phyloP scores from a whole-genome alignment of 2,888 invertebrate genomes.

The Anoplius nigerrimus region DNA sequence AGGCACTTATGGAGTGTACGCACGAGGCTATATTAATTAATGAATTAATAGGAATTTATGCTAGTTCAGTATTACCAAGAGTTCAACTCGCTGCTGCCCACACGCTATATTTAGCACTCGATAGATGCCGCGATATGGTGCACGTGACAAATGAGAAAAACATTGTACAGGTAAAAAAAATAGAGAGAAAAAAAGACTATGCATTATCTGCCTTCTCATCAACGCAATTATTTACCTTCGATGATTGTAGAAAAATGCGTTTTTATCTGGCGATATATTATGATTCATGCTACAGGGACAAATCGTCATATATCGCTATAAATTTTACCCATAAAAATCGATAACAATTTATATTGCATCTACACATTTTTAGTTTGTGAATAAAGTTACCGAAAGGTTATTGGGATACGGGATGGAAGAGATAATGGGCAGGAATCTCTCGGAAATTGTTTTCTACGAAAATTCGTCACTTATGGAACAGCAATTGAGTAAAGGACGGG shows the following conservation, averaged over 20 bases:
- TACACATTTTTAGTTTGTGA: conserved; percentile 82
- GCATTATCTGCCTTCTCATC: not conserved
- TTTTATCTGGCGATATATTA: not conserved
- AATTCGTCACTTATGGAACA: conserved; percentile 78
- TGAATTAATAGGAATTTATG: conserved; percentile 87
- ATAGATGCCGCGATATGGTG: conserved; percentile 90
- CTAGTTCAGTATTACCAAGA: conserved; percentile 85
- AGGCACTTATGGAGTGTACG: conserved; percentile 77
- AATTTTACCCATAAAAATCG: not conserved
- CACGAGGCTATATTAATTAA: conserved; percentile 77
- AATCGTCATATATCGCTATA: too few relatives aligned
- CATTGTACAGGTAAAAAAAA: conserved; percentile 79
- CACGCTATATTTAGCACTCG: conserved; percentile 90
- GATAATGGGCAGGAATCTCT: conserved; percentile 78
- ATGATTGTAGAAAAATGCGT: not conserved
- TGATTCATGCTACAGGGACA: not conserved
- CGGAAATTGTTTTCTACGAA: conserved; percentile 77
- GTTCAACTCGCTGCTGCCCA: conserved; percentile 87
- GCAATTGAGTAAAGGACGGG: conserved; percentile 81
- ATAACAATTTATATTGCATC: conserved; percentile 8
- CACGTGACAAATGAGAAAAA: conserved; percentile 91
- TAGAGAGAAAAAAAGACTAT: not conserved
- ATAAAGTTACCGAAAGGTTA: conserved; percentile 89
- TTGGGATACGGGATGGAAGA: conserved; percentile 85
- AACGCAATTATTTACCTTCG: not conserved